Evolutionary conservation across 2,113 vertebrate genomes (phyloP), one percentile per base, ranked within the genome.

Genomic region (Pseudolaguvia tuberculata): DNA sequence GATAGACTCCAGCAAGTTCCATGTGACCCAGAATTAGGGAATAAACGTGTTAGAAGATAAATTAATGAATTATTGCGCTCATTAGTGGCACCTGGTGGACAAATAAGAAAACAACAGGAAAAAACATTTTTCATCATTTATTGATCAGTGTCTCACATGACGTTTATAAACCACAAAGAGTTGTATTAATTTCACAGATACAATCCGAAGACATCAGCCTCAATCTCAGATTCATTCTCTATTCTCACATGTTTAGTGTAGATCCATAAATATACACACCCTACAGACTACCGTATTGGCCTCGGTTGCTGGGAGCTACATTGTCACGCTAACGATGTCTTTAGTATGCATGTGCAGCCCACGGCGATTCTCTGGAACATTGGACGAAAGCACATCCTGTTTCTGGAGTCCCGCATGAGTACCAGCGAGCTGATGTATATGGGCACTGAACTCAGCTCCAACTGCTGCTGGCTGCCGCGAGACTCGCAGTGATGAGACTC

Each of bases 341-440:
- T 74, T 73, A 70, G 12, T 12, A 87, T 71, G 9, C 90, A 90
- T 25, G 88, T 90, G 52, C 90, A 91, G 68, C 90, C 89, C 0
- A 90, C 87, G 0, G 78, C 72, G 39, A 91, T 79, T 0, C 72
- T 73, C 17, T 13, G 77, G 66, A 74, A 87, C 0, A 80, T 73
- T 0, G 80, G 74, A 0, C 9, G 81, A 80, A 86, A 90, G 71
- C 87, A 86, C 35, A 1, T 50, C 2, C 47, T 56, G 3, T 73
- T 21, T 11, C 29, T 0, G 1, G 2, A 29, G 25, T 63, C 21
- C 27, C 61, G 42, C 15, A 15, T 74, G 62, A 90, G 83, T 18
- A 90, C 84, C 78, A 90, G 76, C 14, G 83, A 2, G 29, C 73
- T 71, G 80, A 88, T 88, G 77, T 83, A 77, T 61, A 91, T 15